Evolutionary conservation across 23 tunicate genomes (phyloP).

Genomic region (Styela clava): DNA sequence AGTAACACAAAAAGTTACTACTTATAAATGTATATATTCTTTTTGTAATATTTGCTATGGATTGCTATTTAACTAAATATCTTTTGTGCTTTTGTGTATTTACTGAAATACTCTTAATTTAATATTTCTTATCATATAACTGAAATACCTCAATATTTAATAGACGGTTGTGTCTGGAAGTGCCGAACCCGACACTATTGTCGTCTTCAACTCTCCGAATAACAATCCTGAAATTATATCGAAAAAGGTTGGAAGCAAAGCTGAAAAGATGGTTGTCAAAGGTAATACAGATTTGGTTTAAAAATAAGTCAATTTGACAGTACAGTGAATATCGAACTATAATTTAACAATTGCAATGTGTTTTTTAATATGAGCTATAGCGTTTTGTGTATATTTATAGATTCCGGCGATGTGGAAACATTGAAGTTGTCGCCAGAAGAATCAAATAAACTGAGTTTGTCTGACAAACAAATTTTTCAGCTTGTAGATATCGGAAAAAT

Average conservation of each 20-base stretch:
- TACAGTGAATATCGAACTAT: no score
- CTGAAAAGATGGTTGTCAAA: background rate
- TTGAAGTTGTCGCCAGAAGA: background rate
- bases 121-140: no score
- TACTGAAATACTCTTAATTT: no score
- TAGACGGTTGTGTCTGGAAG: conserved; percentile 29
- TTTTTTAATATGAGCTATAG: no score
- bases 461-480: conserved; percentile 15
- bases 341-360: no score
- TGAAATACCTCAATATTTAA: background rate
- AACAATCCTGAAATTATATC: conserved; percentile 4
- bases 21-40: no score
- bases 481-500: conserved; percentile 19
- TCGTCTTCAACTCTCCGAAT: conserved; percentile 7
- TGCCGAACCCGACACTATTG: conserved; percentile 28
- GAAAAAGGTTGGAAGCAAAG: conserved; percentile 14
- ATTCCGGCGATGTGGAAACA: conserved; percentile 15
- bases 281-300: background rate
- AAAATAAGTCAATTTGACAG: background rate
- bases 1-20: no score
- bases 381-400: no score
- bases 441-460: conserved; percentile 7
- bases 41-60: no score
- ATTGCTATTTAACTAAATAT: no score
- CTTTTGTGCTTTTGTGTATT: no score